Percentiles rank a stretch among this genome's conserved stretches.
Conservation (phyloP, 2,797 vertebrate species). For the Tangara arthus region DNA sequence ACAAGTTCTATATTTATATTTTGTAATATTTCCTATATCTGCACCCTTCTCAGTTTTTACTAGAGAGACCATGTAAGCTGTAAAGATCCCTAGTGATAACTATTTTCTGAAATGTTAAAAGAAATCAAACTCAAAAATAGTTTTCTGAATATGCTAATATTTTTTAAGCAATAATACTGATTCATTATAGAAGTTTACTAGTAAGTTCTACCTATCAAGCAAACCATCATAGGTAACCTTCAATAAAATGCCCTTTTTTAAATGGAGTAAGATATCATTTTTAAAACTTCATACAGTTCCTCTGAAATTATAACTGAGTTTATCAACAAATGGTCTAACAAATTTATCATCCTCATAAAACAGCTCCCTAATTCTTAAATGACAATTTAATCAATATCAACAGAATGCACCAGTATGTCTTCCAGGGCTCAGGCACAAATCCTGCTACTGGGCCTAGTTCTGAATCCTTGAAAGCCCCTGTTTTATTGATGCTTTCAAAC, state of each 20-base stretch:
- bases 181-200: not conserved
- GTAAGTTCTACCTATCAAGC: not conserved
- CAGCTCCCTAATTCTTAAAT: not conserved
- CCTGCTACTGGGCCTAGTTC: not conserved
- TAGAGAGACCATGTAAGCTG: not conserved
- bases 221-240: not conserved
- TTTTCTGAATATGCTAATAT: not conserved
- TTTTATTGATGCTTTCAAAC: constrained; percentile 10
- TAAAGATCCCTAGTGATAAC: not conserved
- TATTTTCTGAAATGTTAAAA: not conserved
- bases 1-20: not conserved
- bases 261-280: not conserved
- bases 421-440: not conserved
- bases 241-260: not conserved
- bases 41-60: not conserved
- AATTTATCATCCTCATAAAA: not conserved
- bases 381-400: constrained; percentile 5
- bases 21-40: not conserved
- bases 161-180: not conserved
- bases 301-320: not conserved
- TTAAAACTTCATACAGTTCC: not conserved
- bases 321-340: not conserved
- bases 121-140: not conserved
- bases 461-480: not conserved
- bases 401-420: not conserved